Conservation (phyloP, 2,888 invertebrate genomes). For the Cephus runcator region DNA sequence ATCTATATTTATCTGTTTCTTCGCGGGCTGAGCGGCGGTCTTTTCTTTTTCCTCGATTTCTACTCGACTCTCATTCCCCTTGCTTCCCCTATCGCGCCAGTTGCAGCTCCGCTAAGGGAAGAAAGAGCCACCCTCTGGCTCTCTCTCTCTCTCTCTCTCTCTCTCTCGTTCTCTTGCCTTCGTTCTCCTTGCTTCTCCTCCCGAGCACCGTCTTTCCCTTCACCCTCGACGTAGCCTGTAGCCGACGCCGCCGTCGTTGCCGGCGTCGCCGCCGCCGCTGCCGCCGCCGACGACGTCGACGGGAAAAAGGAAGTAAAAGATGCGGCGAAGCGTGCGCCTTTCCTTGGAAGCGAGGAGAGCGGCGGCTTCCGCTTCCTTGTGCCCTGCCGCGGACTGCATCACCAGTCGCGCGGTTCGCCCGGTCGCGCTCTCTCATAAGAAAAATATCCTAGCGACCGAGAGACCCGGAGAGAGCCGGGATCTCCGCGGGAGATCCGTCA, state of each 20-base stretch:
- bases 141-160: constrained; percentile 16
- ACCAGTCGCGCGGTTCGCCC: constrained; percentile 63
- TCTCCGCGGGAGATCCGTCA: constrained; percentile 1
- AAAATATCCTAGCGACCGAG: constrained; percentile 24
- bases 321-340: constrained; percentile 63
- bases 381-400: constrained; percentile 64
- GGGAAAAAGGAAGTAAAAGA: constrained; percentile 50
- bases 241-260: constrained; percentile 6
- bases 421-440: constrained; percentile 62
- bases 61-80: constrained; percentile 16
- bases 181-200: constrained; percentile 19
- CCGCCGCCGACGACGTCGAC: constrained; percentile 17
- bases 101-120: too few species aligned
- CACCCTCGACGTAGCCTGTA: constrained; percentile 11
- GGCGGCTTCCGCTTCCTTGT: constrained; percentile 66
- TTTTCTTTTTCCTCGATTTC: constrained; percentile 29
- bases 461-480: constrained; percentile 1
- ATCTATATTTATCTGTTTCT: constrained; percentile 64
- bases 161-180: constrained; percentile 13
- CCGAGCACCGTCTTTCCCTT: constrained; percentile 13
- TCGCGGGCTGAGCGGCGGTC: constrained; percentile 40
- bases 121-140: constrained; percentile 16
- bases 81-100: neutral
- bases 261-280: constrained; percentile 25
- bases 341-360: constrained; percentile 57